phyloP scores from a whole-genome alignment of 1,140 invertebrate species.

The Drosophila mojavensis region DNA sequence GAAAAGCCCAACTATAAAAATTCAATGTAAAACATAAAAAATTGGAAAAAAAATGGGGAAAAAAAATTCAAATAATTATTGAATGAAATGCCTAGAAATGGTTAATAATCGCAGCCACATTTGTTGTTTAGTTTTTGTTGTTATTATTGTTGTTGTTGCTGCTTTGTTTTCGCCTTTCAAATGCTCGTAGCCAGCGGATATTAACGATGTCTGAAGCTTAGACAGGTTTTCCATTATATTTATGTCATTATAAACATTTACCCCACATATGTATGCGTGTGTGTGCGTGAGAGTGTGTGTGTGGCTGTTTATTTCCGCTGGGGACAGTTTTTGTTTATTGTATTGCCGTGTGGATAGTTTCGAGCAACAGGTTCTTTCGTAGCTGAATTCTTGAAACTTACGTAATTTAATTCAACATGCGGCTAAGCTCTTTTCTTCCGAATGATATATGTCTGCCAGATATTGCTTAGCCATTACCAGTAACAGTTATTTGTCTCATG shows the following conservation, averaged over 20 bases:
- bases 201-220: slow-evolving; percentile 20
- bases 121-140: slow-evolving; percentile 1
- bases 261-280: neutral
- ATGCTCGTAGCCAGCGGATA: slow-evolving; percentile 26
- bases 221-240: slow-evolving; percentile 48
- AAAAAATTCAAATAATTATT: slow-evolving; percentile 47
- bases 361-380: slow-evolving; percentile 20
- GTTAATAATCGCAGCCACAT: slow-evolving; percentile 30
- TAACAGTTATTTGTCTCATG: neutral
- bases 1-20: slow-evolving; percentile 25
- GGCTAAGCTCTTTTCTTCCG: neutral
- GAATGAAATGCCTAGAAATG: slow-evolving; percentile 44
- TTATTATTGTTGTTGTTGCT: neutral
- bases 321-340: slow-evolving; percentile 22
- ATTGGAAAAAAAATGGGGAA: too few relatives aligned
- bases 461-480: neutral
- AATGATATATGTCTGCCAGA: slow-evolving; percentile 6
- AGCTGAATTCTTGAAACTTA: slow-evolving; percentile 11
- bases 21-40: slow-evolving; percentile 16
- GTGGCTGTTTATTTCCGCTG: slow-evolving; percentile 20
- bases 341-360: neutral
- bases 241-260: slow-evolving; percentile 23
- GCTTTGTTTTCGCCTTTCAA: slow-evolving; percentile 30
- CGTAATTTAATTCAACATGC: slow-evolving; percentile 1
- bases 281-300: slow-evolving; percentile 1